Evolutionary conservation across 2,888 invertebrate species (phyloP).

Genomic region (Plutella xylostella): DNA sequence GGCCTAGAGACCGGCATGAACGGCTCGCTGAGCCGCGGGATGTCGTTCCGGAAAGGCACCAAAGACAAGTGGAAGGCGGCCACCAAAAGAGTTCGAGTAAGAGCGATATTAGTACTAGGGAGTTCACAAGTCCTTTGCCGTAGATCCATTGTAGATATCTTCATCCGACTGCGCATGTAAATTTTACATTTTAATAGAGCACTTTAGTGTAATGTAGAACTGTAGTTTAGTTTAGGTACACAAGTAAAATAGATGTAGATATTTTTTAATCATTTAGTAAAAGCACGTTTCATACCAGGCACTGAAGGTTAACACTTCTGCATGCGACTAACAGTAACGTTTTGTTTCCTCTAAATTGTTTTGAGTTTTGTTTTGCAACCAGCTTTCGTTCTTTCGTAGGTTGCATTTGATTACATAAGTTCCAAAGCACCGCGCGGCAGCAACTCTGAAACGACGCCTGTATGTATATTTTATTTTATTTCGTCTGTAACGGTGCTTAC

Average conservation of each 20-base stretch:
- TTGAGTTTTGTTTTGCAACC: slow-evolving; percentile 58
- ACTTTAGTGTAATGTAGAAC: too few species aligned
- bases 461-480: slow-evolving; percentile 72
- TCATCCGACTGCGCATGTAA: too few species aligned
- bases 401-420: slow-evolving; percentile 70
- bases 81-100: slow-evolving; percentile 84
- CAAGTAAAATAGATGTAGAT: too few species aligned
- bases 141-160: too few species aligned
- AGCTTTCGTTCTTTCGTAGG: slow-evolving; percentile 74
- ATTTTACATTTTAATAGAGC: too few species aligned
- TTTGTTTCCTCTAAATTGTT: slow-evolving; percentile 25
- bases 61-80: slow-evolving; percentile 75
- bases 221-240: too few species aligned
- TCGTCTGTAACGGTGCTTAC: slow-evolving; percentile 20
- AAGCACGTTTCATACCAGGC: slow-evolving; percentile 3
- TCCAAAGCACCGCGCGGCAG: slow-evolving; percentile 50
- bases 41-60: slow-evolving; percentile 72
- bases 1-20: slow-evolving; percentile 75
- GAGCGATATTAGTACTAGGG: too few species aligned
- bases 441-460: slow-evolving; percentile 75
- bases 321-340: slow-evolving; percentile 17
- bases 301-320: slow-evolving; percentile 10
- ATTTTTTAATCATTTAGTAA: too few species aligned
- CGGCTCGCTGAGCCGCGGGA: slow-evolving; percentile 72
- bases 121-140: too few species aligned